phyloP scores from a whole-genome alignment of 1,140 invertebrate species.

The Myzus persicae region DNA sequence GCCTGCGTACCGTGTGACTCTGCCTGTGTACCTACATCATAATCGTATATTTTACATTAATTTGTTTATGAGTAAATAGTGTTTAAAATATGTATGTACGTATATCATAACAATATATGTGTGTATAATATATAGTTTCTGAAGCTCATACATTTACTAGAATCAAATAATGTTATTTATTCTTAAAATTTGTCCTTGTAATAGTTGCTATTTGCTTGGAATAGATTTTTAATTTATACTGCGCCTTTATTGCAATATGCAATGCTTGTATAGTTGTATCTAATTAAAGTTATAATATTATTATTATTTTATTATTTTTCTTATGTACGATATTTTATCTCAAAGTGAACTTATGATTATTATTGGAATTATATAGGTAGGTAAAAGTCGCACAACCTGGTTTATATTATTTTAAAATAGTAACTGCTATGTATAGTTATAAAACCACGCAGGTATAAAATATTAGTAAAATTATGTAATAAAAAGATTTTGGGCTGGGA shows the following conservation, averaged over 20 bases:
- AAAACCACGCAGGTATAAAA: background rate
- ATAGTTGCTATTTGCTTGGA: background rate
- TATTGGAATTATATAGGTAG: background rate
- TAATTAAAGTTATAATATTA: background rate
- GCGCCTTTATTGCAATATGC: background rate
- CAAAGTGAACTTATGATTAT: background rate
- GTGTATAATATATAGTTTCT: background rate
- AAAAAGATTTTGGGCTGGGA: background rate
- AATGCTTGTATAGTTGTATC: background rate
- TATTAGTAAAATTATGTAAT: background rate
- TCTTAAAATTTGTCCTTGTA: background rate
- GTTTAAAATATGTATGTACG: background rate
- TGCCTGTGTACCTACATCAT: no score
- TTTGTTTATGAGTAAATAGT: background rate
- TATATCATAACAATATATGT: background rate
- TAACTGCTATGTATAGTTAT: background rate
- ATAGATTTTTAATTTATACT: background rate
- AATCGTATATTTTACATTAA: background rate
- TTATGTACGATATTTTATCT: background rate
- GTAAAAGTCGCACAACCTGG: background rate
- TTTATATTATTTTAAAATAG: background rate
- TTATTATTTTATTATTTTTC: slow-evolving; percentile 14
- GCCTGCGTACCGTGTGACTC: background rate
- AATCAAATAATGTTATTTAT: background rate
- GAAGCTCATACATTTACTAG: background rate